Percentiles rank a stretch among this genome's conserved stretches.
These are phyloP conservation scores for Pangasius larnaudii DNA, from an alignment of 2,797 vertebrate genomes.

Conservation along the genomic window DNA sequence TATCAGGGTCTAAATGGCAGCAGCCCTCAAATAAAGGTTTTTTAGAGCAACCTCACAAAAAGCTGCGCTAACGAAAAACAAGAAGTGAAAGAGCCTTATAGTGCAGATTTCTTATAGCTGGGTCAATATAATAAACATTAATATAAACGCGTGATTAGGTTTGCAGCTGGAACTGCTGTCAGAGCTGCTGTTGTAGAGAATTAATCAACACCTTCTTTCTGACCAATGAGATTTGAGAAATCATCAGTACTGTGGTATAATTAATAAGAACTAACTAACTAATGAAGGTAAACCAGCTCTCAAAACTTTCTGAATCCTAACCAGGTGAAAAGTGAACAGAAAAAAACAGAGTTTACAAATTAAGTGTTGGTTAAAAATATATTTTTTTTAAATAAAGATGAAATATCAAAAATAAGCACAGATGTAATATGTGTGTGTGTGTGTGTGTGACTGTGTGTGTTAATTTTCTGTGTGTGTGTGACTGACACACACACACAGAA, in stretches of 20 bases:
- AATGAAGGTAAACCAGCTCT: background rate
- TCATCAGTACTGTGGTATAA: background rate
- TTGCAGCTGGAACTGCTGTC: background rate
- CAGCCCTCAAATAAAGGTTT: background rate
- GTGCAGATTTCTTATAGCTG: background rate
- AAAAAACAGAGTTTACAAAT: background rate
- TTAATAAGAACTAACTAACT: background rate
- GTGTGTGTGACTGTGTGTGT: slow-evolving; percentile 14
- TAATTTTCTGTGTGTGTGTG: background rate
- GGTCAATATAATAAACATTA: background rate
- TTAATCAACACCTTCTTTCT: background rate
- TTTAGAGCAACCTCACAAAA: background rate
- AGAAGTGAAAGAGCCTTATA: background rate
- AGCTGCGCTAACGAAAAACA: background rate
- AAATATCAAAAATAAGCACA: background rate
- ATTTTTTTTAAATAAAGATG: background rate
- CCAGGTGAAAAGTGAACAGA: background rate
- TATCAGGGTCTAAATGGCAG: background rate
- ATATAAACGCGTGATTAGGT: background rate
- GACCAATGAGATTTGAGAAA: background rate
- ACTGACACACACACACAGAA: too few species aligned
- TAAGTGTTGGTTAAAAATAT: background rate
- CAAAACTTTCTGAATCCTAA: background rate
- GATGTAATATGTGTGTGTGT: background rate
- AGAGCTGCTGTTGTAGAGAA: background rate